These are phyloP conservation scores for Pachydiplax longipennis DNA, from an alignment of 2,888 invertebrate species.

Conservation along the genomic window DNA sequence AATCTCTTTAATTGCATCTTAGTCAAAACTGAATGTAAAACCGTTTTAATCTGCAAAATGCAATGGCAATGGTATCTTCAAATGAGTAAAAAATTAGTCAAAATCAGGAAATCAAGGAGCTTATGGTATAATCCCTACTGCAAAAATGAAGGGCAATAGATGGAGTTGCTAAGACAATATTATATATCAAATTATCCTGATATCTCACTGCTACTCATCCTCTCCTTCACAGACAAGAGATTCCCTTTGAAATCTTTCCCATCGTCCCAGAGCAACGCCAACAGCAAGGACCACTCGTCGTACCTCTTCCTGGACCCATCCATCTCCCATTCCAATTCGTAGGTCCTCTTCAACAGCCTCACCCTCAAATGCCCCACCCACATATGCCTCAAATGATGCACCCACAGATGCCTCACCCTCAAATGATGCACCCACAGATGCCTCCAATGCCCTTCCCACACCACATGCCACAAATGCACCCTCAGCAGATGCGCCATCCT, in stretches of 20 bases:
- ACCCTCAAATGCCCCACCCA: slow-evolving; percentile 52
- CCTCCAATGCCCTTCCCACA: slow-evolving; percentile 48
- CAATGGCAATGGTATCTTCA: too few species aligned
- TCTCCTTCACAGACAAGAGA: not conserved
- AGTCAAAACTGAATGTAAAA: too few species aligned
- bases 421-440: slow-evolving; percentile 48
- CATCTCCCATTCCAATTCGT: slow-evolving; percentile 46
- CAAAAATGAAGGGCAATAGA: too few species aligned
- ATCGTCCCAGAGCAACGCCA: not conserved
- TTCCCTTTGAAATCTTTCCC: slow-evolving; percentile 7
- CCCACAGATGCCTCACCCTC: slow-evolving; percentile 50
- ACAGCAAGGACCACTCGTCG: slow-evolving; percentile 57
- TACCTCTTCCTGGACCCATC: slow-evolving; percentile 53
- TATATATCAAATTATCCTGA: too few species aligned
- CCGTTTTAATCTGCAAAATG: too few species aligned
- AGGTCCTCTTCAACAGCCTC: slow-evolving; percentile 50
- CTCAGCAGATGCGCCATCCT: slow-evolving; percentile 47
- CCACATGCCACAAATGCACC: slow-evolving; percentile 48
- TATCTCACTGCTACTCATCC: too few species aligned
- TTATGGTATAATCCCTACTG: too few species aligned
- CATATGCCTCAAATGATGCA: slow-evolving; percentile 46
- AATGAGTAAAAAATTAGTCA: too few species aligned
- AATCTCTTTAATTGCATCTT: too few species aligned
- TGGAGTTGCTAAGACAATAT: too few species aligned
- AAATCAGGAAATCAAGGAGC: too few species aligned